Percentiles rank a stretch among this genome's conserved stretches.
These are phyloP conservation scores for Oligia fasciuncula DNA, from an alignment of 2,888 invertebrate genomes.

Conservation along the genomic window DNA sequence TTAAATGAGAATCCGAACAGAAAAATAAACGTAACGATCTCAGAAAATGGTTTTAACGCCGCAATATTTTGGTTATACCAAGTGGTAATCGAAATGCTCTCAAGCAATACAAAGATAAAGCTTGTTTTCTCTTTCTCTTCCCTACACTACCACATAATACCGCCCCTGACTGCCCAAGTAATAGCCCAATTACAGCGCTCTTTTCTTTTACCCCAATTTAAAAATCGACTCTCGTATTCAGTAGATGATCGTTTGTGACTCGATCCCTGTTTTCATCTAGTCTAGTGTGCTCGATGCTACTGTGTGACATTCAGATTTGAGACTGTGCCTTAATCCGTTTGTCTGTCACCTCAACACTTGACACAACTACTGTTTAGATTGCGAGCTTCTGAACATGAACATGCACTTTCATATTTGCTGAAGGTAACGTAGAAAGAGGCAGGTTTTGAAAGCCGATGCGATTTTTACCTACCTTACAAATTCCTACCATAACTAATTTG, in stretches of 20 bases:
- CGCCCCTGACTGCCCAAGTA: not conserved
- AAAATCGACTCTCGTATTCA: not conserved
- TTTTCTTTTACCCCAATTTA: not conserved
- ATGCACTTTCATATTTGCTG: not conserved
- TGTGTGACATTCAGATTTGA: not conserved
- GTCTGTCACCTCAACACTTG: not conserved
- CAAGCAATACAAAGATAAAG: not conserved
- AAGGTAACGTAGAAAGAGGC: not conserved
- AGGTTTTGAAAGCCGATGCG: not conserved
- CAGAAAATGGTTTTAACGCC: not conserved
- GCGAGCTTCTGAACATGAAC: not conserved
- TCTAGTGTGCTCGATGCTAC: not conserved
- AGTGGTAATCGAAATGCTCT: constrained; percentile 13
- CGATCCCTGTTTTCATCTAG: not conserved
- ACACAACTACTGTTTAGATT: not conserved
- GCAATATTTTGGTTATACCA: constrained; percentile 3
- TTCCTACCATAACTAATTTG: not conserved
- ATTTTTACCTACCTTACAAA: not conserved
- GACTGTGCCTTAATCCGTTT: not conserved
- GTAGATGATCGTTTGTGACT: not conserved
- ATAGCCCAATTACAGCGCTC: not conserved
- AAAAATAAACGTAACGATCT: not conserved
- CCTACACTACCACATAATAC: not conserved
- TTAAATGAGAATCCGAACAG: not conserved
- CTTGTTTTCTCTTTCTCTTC: not conserved